Percentiles rank a stretch among this genome's conserved stretches.
These are phyloP conservation scores for Tylochromis polylepis DNA, from an alignment of 2,113 vertebrate genomes.

Conservation along the genomic window DNA sequence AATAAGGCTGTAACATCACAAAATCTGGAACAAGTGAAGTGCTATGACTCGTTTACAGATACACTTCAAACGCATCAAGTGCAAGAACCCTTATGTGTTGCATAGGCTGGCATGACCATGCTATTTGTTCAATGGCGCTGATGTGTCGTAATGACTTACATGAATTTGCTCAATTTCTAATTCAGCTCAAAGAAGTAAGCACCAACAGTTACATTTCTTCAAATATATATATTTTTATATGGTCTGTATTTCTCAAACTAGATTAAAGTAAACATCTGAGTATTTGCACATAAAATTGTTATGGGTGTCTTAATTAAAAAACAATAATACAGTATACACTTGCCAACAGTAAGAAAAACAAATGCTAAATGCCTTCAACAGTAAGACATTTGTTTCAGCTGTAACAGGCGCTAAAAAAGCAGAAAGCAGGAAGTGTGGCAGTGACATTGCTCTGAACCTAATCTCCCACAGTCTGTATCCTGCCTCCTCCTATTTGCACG, in stretches of 20 bases:
- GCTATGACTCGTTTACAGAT: neutral
- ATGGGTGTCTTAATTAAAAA: neutral
- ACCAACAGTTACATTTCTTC: neutral
- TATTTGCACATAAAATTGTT: neutral
- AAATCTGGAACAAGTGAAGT: neutral
- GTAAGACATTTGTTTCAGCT: neutral
- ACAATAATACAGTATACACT: neutral
- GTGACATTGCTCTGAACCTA: neutral
- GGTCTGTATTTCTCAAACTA: neutral
- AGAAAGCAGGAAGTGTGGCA: neutral
- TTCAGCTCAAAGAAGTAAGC: neutral
- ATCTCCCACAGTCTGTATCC: conserved; percentile 37
- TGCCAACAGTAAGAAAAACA: neutral
- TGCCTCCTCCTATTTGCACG: neutral
- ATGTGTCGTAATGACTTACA: neutral
- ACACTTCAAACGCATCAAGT: neutral
- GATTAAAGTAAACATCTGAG: neutral
- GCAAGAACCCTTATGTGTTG: neutral
- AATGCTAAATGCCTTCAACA: neutral
- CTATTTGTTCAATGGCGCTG: neutral
- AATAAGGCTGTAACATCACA: neutral
- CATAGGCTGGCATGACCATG: neutral
- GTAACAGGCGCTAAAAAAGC: neutral
- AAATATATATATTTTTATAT: neutral
- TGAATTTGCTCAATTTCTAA: neutral